Evolutionary conservation across 1,140 invertebrate genomes (phyloP), one percentile per base, ranked within the genome.

Genomic region (Chymomyza costata): DNA sequence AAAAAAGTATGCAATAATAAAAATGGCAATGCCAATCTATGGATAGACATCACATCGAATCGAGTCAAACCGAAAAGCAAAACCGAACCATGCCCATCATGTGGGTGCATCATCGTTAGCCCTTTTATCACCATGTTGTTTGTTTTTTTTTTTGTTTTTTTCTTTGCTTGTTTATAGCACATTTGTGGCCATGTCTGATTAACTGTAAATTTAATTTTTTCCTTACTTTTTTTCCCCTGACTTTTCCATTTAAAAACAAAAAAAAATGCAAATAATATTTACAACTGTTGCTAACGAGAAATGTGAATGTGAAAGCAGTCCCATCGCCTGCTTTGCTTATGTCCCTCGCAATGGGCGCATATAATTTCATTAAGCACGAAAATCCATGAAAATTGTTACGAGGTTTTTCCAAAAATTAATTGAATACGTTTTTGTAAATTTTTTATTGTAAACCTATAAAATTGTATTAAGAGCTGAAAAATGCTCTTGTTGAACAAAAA

Each of bases 161-260:
- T 17, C 55, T 34, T 6, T 71, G 76, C 80, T 78, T 78, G 73
- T 65, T 80, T 80, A 80, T 80, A 67, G 64, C 71, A 62, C 66
- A 78, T 76, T 76, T 76, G 71, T 76, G 71, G 71, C 71, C 71
- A 66, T 76, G 71, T 76, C 71, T 80, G 71, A 78, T 78, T 78
- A 76, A 71, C 71, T 78, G 73, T 60, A 80, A 78, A 80, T 78
- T 80, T 65, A 71, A 78, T 80, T 80, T 49, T 47, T 60, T 30
- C 48, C n/a, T n/a, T n/a, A n/a, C n/a, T n/a, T 59, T 53, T 61
- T 55, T 56, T 28, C 14, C 32, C 15, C 25, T 40, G 41, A 39
- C 32, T 32, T 43, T 32, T 44, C 14, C 18, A 13, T n/a, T n/a
- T n/a, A n/a, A 25, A 18, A 14, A n/a, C 6, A 1, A 18, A 39